Conservation (phyloP, 2,888 invertebrate species). For the Melanotus villosus region DNA sequence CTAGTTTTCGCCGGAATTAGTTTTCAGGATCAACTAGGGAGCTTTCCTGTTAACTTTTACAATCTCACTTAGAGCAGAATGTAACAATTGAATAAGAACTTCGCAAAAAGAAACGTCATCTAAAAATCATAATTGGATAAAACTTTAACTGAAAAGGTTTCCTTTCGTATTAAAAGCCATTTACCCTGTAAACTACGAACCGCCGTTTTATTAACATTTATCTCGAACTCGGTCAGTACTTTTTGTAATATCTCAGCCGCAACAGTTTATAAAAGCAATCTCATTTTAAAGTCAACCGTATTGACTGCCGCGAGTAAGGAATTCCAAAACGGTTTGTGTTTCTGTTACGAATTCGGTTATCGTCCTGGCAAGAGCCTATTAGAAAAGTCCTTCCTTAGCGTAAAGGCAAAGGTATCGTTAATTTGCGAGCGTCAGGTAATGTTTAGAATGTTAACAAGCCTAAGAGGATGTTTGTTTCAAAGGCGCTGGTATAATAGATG, state of each 20-base stretch:
- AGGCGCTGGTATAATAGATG: constrained; percentile 63
- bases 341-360: not conserved
- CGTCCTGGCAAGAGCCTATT: not conserved
- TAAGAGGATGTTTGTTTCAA: constrained; percentile 55
- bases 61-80: not conserved
- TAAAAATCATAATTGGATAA: constrained; percentile 7
- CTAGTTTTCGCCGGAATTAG: constrained; percentile 17
- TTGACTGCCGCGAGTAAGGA: not conserved
- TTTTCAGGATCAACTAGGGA: constrained; percentile 12
- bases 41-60: constrained; percentile 6
- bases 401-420: not conserved
- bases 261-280: not conserved
- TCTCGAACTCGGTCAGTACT: too few relatives aligned
- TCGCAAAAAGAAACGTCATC: not conserved
- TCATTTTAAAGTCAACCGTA: not conserved
- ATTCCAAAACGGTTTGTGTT: not conserved
- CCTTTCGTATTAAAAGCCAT: too few relatives aligned
- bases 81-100: constrained; percentile 1
- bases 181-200: too few relatives aligned
- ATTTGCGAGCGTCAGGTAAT: constrained; percentile 8
- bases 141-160: not conserved
- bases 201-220: too few relatives aligned
- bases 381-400: not conserved
- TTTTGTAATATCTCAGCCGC: too few relatives aligned
- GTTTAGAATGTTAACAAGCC: constrained; percentile 23